Conservation (phyloP, 2,797 vertebrate species). For the Prionace glauca region DNA sequence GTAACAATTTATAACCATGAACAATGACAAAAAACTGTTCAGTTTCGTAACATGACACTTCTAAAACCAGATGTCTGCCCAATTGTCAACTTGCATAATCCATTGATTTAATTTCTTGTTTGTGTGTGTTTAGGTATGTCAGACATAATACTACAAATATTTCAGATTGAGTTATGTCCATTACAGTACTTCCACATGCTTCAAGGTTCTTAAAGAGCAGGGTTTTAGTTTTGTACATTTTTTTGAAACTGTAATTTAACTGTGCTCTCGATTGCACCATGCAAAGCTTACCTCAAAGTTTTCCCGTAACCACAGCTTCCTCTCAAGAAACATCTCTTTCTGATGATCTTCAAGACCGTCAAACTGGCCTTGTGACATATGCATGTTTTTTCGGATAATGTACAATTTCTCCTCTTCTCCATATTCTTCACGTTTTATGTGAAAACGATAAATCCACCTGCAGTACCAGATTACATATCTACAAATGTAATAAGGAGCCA, state of each 20-base stretch:
- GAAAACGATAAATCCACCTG: constrained; percentile 84
- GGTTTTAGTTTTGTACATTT: background rate
- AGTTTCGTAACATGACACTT: background rate
- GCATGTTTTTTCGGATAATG: constrained; percentile 83
- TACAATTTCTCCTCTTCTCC: constrained; percentile 84
- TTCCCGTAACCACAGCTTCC: constrained; percentile 79
- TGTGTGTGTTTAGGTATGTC: background rate
- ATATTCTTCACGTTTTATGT: constrained; percentile 78
- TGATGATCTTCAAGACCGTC: constrained; percentile 79
- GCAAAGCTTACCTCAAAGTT: constrained; percentile 75
- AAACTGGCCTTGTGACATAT: constrained; percentile 89
- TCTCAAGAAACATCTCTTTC: constrained; percentile 71
- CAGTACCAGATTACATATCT: constrained; percentile 75
- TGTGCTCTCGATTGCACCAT: background rate
- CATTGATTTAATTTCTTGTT: background rate
- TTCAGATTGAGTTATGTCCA: background rate
- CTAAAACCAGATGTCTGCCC: background rate
- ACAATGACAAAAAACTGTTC: background rate
- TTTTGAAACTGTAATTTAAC: background rate
- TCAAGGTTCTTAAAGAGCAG: background rate
- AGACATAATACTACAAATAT: background rate
- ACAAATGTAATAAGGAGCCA: constrained; percentile 76
- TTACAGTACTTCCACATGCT: background rate
- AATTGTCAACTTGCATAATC: background rate
- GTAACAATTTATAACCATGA: background rate